Conservation (phyloP, 1,140 invertebrate genomes). For the Belonocnema kinseyi region DNA sequence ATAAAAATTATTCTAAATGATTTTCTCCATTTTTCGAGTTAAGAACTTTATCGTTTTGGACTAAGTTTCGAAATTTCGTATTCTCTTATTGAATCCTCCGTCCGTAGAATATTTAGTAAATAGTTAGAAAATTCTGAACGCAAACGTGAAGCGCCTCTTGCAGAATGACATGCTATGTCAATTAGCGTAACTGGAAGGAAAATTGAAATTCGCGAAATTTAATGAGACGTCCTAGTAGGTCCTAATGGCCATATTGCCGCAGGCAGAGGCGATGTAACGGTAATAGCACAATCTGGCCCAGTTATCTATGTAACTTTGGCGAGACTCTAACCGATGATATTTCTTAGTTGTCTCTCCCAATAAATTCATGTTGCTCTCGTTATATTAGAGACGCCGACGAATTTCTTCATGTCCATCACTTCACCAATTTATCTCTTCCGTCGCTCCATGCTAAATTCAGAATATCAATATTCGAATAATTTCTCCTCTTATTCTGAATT, state of each 20-base stretch:
- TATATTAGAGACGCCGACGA: too few species aligned
- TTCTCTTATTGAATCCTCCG: too few species aligned
- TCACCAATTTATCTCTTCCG: background rate
- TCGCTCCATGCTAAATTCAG: too few species aligned
- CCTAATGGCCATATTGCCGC: background rate
- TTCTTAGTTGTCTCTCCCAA: background rate
- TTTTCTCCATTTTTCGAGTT: too few species aligned
- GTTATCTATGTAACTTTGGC: slow-evolving; percentile 47
- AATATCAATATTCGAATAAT: too few species aligned
- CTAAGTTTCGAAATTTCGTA: too few species aligned
- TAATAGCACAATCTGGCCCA: slow-evolving; percentile 52
- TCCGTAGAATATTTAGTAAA: background rate
- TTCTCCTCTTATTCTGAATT: too few species aligned
- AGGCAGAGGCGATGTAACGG: slow-evolving; percentile 38
- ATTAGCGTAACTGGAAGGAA: background rate
- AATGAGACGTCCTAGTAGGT: slow-evolving; percentile 11
- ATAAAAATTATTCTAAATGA: too few species aligned
- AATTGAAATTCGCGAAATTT: background rate
- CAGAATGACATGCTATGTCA: background rate
- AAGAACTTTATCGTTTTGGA: too few species aligned
- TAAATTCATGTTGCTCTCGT: background rate
- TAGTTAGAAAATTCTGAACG: background rate
- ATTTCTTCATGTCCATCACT: background rate
- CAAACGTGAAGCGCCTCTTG: background rate
- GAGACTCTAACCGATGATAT: background rate